phyloP scores from a whole-genome alignment of 2,888 invertebrate species.

The Arrhopalites spinosus region DNA sequence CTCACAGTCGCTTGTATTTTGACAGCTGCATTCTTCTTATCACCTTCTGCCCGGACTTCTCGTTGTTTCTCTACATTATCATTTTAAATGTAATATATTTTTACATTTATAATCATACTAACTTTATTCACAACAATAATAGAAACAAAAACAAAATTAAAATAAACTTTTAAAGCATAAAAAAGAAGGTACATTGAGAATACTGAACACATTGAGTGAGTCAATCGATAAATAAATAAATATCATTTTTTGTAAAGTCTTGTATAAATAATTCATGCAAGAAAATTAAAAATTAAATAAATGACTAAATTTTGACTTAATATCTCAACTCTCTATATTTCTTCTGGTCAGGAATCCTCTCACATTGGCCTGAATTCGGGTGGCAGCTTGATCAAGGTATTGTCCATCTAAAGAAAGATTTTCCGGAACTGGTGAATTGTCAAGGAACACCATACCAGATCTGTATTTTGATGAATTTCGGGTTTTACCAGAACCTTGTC shows the following conservation, averaged over 20 bases:
- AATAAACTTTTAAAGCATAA: neutral
- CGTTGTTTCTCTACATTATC: neutral
- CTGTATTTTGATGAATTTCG: conserved; percentile 49
- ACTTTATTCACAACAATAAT: conserved; percentile 5
- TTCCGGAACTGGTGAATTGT: conserved; percentile 6
- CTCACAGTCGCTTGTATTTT: conserved; percentile 48
- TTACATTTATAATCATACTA: conserved; percentile 11
- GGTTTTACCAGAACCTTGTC: conserved; percentile 19
- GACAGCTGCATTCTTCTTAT: too few species aligned
- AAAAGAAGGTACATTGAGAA: neutral
- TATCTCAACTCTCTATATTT: conserved; percentile 39
- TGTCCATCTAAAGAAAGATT: conserved; percentile 36
- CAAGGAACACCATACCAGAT: conserved; percentile 48
- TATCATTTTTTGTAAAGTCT: neutral
- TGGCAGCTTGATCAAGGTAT: conserved; percentile 49
- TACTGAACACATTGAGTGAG: neutral
- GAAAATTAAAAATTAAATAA: too few species aligned
- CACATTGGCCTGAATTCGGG: conserved; percentile 49
- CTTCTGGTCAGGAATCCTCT: conserved; percentile 49
- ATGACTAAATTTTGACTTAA: neutral
- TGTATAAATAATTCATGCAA: neutral
- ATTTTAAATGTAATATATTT: neutral
- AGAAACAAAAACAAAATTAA: neutral
- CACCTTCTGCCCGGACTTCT: too few species aligned
- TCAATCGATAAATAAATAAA: neutral